phyloP scores from a whole-genome alignment of 1,140 invertebrate genomes.

The Drosophila saltans region DNA sequence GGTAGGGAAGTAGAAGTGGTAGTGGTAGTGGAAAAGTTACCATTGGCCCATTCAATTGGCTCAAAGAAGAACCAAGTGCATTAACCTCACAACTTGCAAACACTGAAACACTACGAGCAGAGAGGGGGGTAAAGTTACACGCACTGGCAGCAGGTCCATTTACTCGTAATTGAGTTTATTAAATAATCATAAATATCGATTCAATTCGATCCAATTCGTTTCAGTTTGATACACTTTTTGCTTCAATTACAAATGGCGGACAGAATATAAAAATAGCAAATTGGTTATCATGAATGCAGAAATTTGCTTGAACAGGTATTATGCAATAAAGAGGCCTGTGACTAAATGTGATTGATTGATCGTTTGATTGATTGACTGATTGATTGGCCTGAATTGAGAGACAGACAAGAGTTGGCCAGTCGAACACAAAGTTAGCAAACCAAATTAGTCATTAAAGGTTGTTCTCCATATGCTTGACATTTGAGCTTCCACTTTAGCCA shows the following conservation, averaged over 20 bases:
- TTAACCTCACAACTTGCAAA: conserved; percentile 45
- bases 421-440: conserved; percentile 35
- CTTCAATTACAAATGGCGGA: conserved; percentile 20
- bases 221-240: not conserved
- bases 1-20: not conserved
- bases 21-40: not conserved
- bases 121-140: conserved; percentile 19
- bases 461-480: conserved; percentile 47
- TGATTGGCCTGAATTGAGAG: conserved; percentile 27
- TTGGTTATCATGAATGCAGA: conserved; percentile 62
- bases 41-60: conserved; percentile 26
- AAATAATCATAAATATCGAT: conserved; percentile 82
- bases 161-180: conserved; percentile 73
- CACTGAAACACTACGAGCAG: not conserved
- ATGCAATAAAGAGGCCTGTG: conserved; percentile 38
- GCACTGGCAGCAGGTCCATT: conserved; percentile 33
- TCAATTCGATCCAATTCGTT: conserved; percentile 30
- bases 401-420: not conserved
- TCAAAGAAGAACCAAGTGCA: conserved; percentile 47
- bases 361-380: conserved; percentile 50
- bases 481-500: conserved; percentile 19
- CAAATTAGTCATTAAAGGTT: conserved; percentile 73
- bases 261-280: conserved; percentile 43
- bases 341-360: conserved; percentile 38
- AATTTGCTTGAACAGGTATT: conserved; percentile 41